Evolutionary conservation across 2,113 vertebrate genomes (phyloP), one percentile per base, ranked within the genome.

Genomic region (Notothenia coriiceps): DNA sequence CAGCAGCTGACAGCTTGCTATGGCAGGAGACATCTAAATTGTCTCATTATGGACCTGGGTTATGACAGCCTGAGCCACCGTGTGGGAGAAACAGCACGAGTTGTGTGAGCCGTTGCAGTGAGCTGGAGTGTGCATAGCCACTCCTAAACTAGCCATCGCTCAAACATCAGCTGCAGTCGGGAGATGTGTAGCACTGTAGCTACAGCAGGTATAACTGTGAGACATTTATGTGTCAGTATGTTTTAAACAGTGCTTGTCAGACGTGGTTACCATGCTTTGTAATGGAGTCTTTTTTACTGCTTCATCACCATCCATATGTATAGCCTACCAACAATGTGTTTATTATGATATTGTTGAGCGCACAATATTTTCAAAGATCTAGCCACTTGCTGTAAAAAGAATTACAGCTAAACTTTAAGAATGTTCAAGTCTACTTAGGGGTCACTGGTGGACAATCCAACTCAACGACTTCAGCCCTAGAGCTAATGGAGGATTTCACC

Each of bases 11-110:
- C 91, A 94, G 92, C 78, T 88, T 61, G 69, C 83, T 75, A 63
- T 88, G 85, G 89, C 91, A 89, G 87, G 88, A 93, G 91, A 95
- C 88, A 88, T 93, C 90, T 93, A 92, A 94, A 94, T 91, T 89
- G 92, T 93, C 91, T 95, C 92, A 93, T 94, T 94, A 93, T 70
- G 73, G 89, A 91, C 77, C 83, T 43, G 74, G 89, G 88, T 90
- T 88, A 77, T 93, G 92, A 93, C 87, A 94, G 89, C 74, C 89
- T 52, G 84, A 84, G 88, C 83, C 67, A 61, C 67, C 76, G 62
- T 29, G 83, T n/a, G 81, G 83, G 80, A 90, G 79, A 77, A 79
- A 29, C 25, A 9, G 66, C 56, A 57, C 85, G 84, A 87, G 74
- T 86, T 90, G 86, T 80, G 79, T 88, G 84, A 82, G 82, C 85